Evolutionary conservation across 1,140 invertebrate genomes (phyloP).

Genomic region (Proales similis): DNA sequence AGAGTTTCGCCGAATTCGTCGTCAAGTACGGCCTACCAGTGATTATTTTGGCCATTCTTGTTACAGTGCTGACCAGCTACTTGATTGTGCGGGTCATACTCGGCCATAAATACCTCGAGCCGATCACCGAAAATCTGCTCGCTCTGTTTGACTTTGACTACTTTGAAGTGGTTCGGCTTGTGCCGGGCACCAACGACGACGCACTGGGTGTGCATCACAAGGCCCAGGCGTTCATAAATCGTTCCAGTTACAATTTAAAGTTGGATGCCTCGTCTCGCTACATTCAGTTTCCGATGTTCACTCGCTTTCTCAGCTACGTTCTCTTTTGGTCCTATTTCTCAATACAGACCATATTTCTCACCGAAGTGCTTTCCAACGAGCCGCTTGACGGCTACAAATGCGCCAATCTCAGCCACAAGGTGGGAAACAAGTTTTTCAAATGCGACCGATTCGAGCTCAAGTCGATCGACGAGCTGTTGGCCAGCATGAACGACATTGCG

Average conservation of each 20-base stretch:
- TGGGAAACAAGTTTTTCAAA: slow-evolving; percentile 22
- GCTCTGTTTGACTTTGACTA: slow-evolving; percentile 8
- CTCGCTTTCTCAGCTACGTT: slow-evolving; percentile 18
- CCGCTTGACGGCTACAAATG: slow-evolving; percentile 2
- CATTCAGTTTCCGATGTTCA: slow-evolving; percentile 26
- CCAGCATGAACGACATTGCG: slow-evolving; percentile 29
- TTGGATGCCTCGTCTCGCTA: slow-evolving; percentile 10
- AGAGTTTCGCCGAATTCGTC: too few relatives aligned
- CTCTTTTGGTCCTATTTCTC: slow-evolving; percentile 36
- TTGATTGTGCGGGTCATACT: too few relatives aligned
- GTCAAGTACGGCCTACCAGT: too few relatives aligned
- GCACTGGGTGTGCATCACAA: neutral
- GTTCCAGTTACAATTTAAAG: slow-evolving; percentile 8
- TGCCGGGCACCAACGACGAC: neutral
- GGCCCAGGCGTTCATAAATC: slow-evolving; percentile 5
- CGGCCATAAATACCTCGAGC: neutral
- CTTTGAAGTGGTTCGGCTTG: slow-evolving; percentile 1
- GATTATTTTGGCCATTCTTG: too few relatives aligned
- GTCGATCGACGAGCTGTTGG: slow-evolving; percentile 24
- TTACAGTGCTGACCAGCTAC: too few relatives aligned
- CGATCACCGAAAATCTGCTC: slow-evolving; percentile 26
- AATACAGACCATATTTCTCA: slow-evolving; percentile 20
- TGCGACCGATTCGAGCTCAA: slow-evolving; percentile 26
- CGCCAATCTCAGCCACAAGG: slow-evolving; percentile 4
- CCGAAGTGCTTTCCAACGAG: slow-evolving; percentile 9